Base-by-base conservation (phyloP, 2,888 invertebrate species). In the Acrocyrtus sp. region DNA sequence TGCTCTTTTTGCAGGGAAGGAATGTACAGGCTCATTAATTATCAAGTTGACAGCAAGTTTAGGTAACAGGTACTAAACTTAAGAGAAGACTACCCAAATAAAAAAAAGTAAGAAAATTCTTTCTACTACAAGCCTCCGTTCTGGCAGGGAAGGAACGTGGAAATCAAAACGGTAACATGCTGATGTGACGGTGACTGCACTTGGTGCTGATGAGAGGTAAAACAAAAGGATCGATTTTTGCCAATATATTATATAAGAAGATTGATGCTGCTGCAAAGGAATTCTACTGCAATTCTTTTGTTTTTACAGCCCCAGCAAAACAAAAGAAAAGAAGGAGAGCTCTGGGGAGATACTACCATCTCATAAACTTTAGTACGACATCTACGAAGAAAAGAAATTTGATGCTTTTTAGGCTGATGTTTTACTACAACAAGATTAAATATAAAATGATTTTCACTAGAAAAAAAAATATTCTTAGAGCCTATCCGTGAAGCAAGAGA, bases 11-110 rank as follows among this genome's bases (percentile, higher is more conserved):
- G n/a, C 58, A 62, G 24, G 51, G 39, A 24, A 15, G 50, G 61
- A 45, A 45, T 15, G 48, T 17, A 54, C 53, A 58, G 60, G 22
- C 72, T 72, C 72, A 72, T 72, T 72, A 72, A 72, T 72, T 72
- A 65, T 65, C 72, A 72, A 65, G 72, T 72, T 72, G 72, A 72
- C 72, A 72, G 72, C 72, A 53, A 65, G 72, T 72, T 72, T 63
- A 72, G n/a, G n/a, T n/a, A n/a, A n/a, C n/a, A n/a, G n/a, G n/a
- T n/a, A n/a, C n/a, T n/a, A n/a, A n/a, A n/a, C n/a, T n/a, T n/a
- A n/a, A n/a, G n/a, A n/a, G n/a, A n/a, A n/a, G n/a, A n/a, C n/a
- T n/a, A n/a, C n/a, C n/a, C n/a, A n/a, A n/a, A n/a, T n/a, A n/a
- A n/a, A n/a, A n/a, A n/a, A n/a, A n/a, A n/a, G n/a, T n/a, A n/a